Evolutionary conservation across 1,140 invertebrate genomes (phyloP), one percentile per base, ranked within the genome.

Genomic region (Stegodyphus mimosarum): DNA sequence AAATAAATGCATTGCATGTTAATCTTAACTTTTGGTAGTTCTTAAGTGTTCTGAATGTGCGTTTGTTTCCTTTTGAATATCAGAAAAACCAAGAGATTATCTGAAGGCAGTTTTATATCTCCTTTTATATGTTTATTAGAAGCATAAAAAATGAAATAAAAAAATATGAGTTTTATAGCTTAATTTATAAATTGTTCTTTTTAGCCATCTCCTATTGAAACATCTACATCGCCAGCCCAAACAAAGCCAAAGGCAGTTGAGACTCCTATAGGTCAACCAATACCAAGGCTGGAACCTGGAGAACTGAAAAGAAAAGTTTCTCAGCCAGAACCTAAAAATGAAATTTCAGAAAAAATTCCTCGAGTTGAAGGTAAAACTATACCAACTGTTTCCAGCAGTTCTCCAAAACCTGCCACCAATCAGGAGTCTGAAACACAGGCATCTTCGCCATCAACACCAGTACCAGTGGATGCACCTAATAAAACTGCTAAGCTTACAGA

Each of bases 221-320:
- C 50, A 13, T 18, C 83, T 10, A 64, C 83, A 17, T 86, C 74
- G 3, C 74, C 74, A 70, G 67, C 66, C 17, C 67, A 53, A 86
- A 64, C 55, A 78, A 77, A 64, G n/a, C 53, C 15, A 49, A 77
- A 78, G 60, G 33, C 33, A 33, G 33, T 33, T 33, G 75, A 60
- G 6, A 9, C 18, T 13, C 3, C 63, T 60, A 66, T 78, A 15
- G 74, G 75, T 49, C 60, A 51, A 11, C 74, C 74, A 10, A 78
- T 86, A n/a, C 74, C 74, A 0, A 77, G 74, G 18, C 72, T 86
- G 18, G 83, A 86, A 48, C 83, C 75, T 50, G 75, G 83, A 7
- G 83, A 78, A n/a, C 10, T 78, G 48, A 86, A 86, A 64, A 52
- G 81, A 49, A 84, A 84, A 70, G 11, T 17, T 48, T 11, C 49